Percentiles rank a stretch among this genome's conserved stretches.
Evolutionary conservation across 2,797 vertebrate species (phyloP).

Genomic region (Morelia viridis): DNA sequence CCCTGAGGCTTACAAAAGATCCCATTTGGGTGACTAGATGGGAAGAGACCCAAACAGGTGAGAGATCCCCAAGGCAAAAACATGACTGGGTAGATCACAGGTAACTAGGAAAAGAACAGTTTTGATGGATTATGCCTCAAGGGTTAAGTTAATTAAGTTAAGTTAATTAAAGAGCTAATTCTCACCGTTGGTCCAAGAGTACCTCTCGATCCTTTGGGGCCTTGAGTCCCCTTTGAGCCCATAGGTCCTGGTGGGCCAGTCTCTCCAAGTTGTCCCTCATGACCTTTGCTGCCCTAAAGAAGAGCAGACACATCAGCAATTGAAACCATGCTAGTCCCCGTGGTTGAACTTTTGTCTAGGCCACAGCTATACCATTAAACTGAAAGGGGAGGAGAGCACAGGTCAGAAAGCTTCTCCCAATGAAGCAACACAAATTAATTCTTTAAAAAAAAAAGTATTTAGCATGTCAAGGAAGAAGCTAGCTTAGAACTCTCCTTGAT

Average conservation of each 20-base stretch:
- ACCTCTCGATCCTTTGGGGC: conserved; percentile 95
- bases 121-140: background rate
- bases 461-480: background rate
- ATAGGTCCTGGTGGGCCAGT: conserved; percentile 86
- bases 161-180: conserved; percentile 34
- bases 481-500: background rate
- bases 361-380: background rate
- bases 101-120: background rate
- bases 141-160: background rate
- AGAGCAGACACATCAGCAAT: conserved; percentile 5
- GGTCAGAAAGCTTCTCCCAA: too few relatives aligned
- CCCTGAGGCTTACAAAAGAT: background rate
- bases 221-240: conserved; percentile 86
- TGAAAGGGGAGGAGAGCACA: background rate
- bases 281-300: conserved; percentile 89
- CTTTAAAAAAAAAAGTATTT: background rate
- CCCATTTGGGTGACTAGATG: background rate
- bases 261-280: conserved; percentile 90
- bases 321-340: background rate
- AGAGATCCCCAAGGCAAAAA: background rate
- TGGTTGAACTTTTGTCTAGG: background rate
- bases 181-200: conserved; percentile 93
- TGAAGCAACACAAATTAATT: background rate
- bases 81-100: background rate
- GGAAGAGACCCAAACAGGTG: background rate